These are phyloP conservation scores for Cabera pusaria DNA, from an alignment of 2,888 invertebrate species.

Conservation along the genomic window DNA sequence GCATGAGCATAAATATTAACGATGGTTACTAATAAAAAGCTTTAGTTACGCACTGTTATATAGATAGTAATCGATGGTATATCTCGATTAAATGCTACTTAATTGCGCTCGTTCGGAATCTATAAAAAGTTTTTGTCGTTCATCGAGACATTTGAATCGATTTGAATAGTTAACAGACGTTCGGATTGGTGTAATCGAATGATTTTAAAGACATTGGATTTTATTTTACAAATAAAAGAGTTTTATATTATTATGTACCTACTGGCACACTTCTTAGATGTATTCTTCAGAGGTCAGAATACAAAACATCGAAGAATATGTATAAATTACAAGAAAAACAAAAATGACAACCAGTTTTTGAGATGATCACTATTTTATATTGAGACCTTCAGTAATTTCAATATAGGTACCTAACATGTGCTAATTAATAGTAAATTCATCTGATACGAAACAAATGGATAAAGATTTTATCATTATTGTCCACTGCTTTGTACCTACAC, in stretches of 20 bases:
- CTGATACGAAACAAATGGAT: too few relatives aligned
- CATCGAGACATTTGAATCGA: constrained; percentile 39
- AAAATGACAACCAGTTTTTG: too few relatives aligned
- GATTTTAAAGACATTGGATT: constrained; percentile 23
- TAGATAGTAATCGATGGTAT: constrained; percentile 31
- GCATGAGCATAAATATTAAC: constrained; percentile 48
- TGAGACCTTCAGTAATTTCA: too few relatives aligned
- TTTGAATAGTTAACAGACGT: constrained; percentile 22
- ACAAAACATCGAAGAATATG: too few relatives aligned
- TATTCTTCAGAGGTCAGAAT: too few relatives aligned
- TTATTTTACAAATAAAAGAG: constrained; percentile 26
- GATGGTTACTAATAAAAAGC: constrained; percentile 43
- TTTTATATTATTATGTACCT: too few relatives aligned
- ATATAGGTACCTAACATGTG: too few relatives aligned
- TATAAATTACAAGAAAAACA: too few relatives aligned
- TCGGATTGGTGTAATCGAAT: constrained; percentile 16
- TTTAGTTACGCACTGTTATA: constrained; percentile 34
- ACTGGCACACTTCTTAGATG: constrained; percentile 16
- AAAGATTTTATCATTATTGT: too few relatives aligned
- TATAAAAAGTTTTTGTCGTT: constrained; percentile 42
- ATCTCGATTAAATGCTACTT: constrained; percentile 54
- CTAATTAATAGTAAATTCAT: too few relatives aligned
- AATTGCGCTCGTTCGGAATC: constrained; percentile 57
- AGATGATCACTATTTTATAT: too few relatives aligned
- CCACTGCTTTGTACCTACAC: too few relatives aligned